Conservation (phyloP, 2,113 vertebrate genomes). For the Anthoscopus minutus region DNA sequence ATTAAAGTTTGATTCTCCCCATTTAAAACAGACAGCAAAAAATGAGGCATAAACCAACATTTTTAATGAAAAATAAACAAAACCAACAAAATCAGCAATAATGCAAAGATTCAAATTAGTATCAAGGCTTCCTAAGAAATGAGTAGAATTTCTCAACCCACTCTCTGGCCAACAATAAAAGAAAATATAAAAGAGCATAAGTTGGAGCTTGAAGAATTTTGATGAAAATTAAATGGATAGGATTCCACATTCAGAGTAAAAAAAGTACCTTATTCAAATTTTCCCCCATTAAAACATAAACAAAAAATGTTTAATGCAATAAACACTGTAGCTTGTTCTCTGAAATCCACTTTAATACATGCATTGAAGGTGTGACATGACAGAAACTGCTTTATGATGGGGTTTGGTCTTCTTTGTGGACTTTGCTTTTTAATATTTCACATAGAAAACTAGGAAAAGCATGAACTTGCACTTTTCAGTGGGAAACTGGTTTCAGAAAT, state of each 20-base stretch:
- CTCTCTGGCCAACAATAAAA: not conserved
- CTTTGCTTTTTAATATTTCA: not conserved
- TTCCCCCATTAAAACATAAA: not conserved
- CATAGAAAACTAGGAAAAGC: not conserved
- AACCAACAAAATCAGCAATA: not conserved
- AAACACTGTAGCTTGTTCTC: not conserved
- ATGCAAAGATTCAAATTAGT: not conserved
- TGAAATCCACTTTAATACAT: not conserved
- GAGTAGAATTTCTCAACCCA: fast-evolving
- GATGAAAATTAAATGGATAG: not conserved
- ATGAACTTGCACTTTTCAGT: not conserved
- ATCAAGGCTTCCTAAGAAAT: not conserved
- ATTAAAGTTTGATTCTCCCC: not conserved
- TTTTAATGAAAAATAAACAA: not conserved
- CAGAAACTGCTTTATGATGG: not conserved
- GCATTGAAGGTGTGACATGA: not conserved
- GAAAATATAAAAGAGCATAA: not conserved
- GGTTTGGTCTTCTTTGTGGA: not conserved
- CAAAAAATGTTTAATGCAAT: not conserved
- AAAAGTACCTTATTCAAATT: not conserved
- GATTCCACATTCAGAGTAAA: not conserved
- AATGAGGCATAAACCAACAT: not conserved
- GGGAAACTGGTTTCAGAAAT: not conserved
- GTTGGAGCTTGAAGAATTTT: not conserved
- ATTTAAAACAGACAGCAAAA: not conserved